These are phyloP conservation scores for Pseudochromis fuscus DNA, from an alignment of 2,797 vertebrate species.

Conservation along the genomic window DNA sequence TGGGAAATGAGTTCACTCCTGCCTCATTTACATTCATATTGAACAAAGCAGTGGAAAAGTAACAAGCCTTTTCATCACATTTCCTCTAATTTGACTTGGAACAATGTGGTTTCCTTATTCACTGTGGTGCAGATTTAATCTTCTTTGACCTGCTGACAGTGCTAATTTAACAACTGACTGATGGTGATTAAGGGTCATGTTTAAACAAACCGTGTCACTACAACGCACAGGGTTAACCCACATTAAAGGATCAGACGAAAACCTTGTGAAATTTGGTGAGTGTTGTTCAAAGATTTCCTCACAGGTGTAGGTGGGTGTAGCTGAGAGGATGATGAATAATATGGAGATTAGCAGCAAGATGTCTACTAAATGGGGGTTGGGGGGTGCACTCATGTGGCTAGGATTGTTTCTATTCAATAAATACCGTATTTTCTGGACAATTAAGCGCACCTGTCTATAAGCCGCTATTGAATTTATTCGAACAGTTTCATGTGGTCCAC, in stretches of 20 bases:
- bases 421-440: no score
- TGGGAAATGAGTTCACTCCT: conserved; percentile 60
- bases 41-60: conserved; percentile 49
- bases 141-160: conserved; percentile 38
- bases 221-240: neutral
- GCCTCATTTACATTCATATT: conserved; percentile 70
- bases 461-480: no score
- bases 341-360: neutral
- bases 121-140: conserved; percentile 46
- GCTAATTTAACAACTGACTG: conserved; percentile 44
- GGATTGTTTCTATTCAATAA: neutral
- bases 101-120: conserved; percentile 39
- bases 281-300: neutral
- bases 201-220: conserved; percentile 22
- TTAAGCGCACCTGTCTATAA: no score
- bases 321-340: neutral
- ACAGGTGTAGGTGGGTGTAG: neutral
- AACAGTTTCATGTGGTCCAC: no score
- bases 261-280: neutral
- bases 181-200: conserved; percentile 46
- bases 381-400: conserved; percentile 12
- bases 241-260: conserved; percentile 12
- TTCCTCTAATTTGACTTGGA: conserved; percentile 55
- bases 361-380: conserved; percentile 4
- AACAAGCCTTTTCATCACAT: conserved; percentile 49